These are phyloP conservation scores for Chelmon rostratus DNA, from an alignment of 2,797 vertebrate species.

Conservation along the genomic window DNA sequence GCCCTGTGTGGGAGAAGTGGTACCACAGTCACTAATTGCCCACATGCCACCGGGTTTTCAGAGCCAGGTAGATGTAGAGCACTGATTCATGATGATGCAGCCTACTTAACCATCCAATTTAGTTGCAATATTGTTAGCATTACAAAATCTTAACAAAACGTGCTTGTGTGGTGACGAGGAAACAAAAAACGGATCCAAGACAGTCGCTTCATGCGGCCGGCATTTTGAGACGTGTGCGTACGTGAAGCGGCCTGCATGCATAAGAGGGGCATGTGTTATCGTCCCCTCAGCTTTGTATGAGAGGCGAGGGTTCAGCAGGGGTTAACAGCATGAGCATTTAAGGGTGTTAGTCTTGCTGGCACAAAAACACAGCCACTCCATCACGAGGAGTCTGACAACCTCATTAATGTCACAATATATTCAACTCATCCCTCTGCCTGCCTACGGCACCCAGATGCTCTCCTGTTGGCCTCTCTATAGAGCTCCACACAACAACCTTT, in stretches of 20 bases:
- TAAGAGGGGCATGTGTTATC: slow-evolving; percentile 64
- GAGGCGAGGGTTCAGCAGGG: slow-evolving; percentile 78
- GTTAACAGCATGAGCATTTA: slow-evolving; percentile 85
- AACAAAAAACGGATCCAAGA: neutral
- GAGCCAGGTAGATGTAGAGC: slow-evolving; percentile 63
- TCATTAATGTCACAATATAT: slow-evolving; percentile 88
- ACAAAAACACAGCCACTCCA: slow-evolving; percentile 85
- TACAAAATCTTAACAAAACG: slow-evolving; percentile 20
- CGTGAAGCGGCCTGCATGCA: slow-evolving; percentile 48
- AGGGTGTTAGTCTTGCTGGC: slow-evolving; percentile 81
- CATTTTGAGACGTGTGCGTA: slow-evolving; percentile 19
- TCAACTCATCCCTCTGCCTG: slow-evolving; percentile 76
- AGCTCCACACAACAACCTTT: slow-evolving; percentile 67
- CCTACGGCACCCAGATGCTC: slow-evolving; percentile 78
- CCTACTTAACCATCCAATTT: slow-evolving; percentile 20
- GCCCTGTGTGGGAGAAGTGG: slow-evolving; percentile 77
- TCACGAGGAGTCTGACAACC: slow-evolving; percentile 83
- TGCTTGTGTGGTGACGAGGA: neutral
- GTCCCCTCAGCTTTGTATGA: slow-evolving; percentile 72
- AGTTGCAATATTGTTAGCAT: slow-evolving; percentile 27
- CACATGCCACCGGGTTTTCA: slow-evolving; percentile 69
- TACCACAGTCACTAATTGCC: slow-evolving; percentile 75
- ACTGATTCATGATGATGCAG: slow-evolving; percentile 14
- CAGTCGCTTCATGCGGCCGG: neutral
- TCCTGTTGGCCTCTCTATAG: slow-evolving; percentile 61